phyloP scores from a whole-genome alignment of 2,888 invertebrate species.

The Phortica okadai region DNA sequence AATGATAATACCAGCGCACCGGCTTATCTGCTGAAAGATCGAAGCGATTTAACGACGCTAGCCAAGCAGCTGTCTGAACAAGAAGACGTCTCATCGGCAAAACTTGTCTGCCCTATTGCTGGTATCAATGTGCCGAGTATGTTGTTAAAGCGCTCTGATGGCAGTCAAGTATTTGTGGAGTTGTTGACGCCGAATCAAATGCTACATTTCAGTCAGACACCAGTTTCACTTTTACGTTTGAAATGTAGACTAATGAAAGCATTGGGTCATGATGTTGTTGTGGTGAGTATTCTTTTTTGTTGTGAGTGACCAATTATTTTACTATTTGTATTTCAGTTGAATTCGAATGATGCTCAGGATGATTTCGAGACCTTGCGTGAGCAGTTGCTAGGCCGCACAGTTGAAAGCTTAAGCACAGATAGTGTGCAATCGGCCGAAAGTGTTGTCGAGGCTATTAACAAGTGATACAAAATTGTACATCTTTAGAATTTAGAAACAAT shows the following conservation, averaged over 20 bases:
- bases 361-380: not conserved
- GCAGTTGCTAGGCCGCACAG: not conserved
- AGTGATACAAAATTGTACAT: too few relatives aligned
- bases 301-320: not conserved
- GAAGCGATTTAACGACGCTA: conserved; percentile 56
- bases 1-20: conserved; percentile 62
- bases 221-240: conserved; percentile 64
- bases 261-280: conserved; percentile 64
- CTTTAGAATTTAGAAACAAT: too few relatives aligned
- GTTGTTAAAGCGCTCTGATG: conserved; percentile 54
- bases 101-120: conserved; percentile 67
- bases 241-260: conserved; percentile 67
- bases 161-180: conserved; percentile 63
- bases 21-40: conserved; percentile 62
- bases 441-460: too few relatives aligned
- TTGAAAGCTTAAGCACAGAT: too few relatives aligned
- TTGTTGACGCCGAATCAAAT: conserved; percentile 65
- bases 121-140: conserved; percentile 74
- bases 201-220: conserved; percentile 63
- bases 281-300: conserved; percentile 56
- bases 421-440: conserved; percentile 11
- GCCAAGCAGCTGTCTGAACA: conserved; percentile 57
- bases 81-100: conserved; percentile 42
- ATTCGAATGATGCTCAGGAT: conserved; percentile 38
- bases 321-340: conserved; percentile 41